Conservation (phyloP, 1,140 invertebrate genomes). For the Drosophila lacteicornis region DNA sequence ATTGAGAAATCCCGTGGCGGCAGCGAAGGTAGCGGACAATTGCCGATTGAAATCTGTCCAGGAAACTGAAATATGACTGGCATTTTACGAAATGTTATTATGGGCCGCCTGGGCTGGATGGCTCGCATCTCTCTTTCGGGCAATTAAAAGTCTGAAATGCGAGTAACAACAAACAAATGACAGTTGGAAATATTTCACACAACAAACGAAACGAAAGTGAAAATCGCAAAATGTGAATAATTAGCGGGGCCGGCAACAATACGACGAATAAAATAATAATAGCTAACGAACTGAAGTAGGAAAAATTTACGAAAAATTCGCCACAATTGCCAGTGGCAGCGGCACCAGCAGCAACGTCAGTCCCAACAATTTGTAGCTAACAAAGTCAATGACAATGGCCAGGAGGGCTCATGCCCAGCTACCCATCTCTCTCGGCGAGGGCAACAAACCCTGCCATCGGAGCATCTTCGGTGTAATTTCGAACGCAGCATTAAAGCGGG, state of each 20-base stretch:
- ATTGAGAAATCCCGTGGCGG: constrained; percentile 56
- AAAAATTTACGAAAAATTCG: constrained; percentile 69
- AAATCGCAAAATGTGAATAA: constrained; percentile 82
- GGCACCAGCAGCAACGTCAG: constrained; percentile 6
- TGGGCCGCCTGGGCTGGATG: constrained; percentile 3
- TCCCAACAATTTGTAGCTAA: constrained; percentile 56
- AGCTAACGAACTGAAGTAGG: constrained; percentile 71
- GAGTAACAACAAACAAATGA: constrained; percentile 79
- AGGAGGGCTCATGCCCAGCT: constrained; percentile 32
- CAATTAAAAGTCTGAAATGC: constrained; percentile 80
- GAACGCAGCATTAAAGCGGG: constrained; percentile 63
- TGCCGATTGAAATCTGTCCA: constrained; percentile 64
- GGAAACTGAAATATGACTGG: constrained; percentile 78
- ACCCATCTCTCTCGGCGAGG: constrained; percentile 13
- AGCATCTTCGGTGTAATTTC: constrained; percentile 72
- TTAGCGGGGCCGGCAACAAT: constrained; percentile 70
- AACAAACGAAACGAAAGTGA: constrained; percentile 81
- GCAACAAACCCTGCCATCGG: constrained; percentile 66
- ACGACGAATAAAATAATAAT: constrained; percentile 71
- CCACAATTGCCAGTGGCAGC: constrained; percentile 63
- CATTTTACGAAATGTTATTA: constrained; percentile 78
- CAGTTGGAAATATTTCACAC: constrained; percentile 74
- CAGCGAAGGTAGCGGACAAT: constrained; percentile 44
- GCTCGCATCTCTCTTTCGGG: constrained; percentile 42
- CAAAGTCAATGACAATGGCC: constrained; percentile 77